Evolutionary conservation across 1,140 invertebrate genomes (phyloP).

Genomic region (Brachionus angularis): DNA sequence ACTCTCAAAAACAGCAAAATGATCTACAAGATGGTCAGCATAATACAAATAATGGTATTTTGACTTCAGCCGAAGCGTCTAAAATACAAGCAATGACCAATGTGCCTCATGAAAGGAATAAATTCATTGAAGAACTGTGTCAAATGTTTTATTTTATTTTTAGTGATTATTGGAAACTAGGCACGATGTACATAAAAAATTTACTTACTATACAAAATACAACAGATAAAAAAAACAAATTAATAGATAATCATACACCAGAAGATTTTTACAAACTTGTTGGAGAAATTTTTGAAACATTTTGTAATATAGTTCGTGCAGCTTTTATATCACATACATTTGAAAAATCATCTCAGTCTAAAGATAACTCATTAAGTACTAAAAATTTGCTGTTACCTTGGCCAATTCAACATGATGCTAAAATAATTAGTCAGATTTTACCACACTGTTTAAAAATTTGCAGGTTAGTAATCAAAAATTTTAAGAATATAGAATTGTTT

Average conservation of each 20-base stretch:
- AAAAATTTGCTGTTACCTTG: background rate
- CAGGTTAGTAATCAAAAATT: no score
- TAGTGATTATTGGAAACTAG: conserved; percentile 26
- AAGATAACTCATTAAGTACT: background rate
- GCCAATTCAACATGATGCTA: conserved; percentile 29
- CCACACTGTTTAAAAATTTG: conserved; percentile 29
- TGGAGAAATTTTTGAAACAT: background rate
- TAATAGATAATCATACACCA: background rate
- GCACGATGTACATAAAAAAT: conserved; percentile 4
- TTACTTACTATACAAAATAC: background rate
- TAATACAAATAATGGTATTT: no score
- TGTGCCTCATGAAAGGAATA: conserved; percentile 26
- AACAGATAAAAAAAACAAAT: no score
- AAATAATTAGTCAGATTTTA: conserved; percentile 33
- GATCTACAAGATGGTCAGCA: no score
- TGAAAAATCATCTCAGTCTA: background rate
- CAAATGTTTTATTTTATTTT: conserved; percentile 41
- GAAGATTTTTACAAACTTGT: background rate
- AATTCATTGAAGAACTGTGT: conserved; percentile 34
- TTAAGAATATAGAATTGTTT: no score
- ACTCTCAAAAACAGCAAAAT: no score
- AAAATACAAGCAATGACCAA: background rate
- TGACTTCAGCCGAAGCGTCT: background rate
- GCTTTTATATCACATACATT: conserved; percentile 39
- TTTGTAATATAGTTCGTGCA: conserved; percentile 36